Base-by-base conservation (phyloP, 2,888 invertebrate genomes). In the Melanostoma scalare region DNA sequence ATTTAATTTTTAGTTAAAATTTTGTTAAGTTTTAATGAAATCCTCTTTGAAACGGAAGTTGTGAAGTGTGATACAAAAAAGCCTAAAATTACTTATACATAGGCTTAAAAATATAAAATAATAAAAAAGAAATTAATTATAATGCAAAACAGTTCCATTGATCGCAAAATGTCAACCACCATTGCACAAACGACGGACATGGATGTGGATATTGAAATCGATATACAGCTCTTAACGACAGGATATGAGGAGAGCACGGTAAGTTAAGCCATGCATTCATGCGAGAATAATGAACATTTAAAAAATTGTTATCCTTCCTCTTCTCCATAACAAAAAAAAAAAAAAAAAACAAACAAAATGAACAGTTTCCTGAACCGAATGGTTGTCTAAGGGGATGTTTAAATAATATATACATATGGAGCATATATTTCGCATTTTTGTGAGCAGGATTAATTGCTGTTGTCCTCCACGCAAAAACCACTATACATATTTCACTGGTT, bases 211-310 rank as follows among this genome's bases (percentile, higher is more conserved):
- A 88, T 90, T 87, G 91, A 91, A 89, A 90, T 91, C 85, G 91
- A 91, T 88, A 91, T 91, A 86, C 90, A 91, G 86, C 88, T 91
- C 86, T 88, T 91, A 85, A 90, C 91, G 86, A 90, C 90, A 86
- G 91, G 89, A 87, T 91, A 90, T 78, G 91, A 90, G 74, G 91
- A 90, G 79, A 90, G 90, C 85, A 91, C 91, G 91, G 91, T 91
- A 87, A 90, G 91, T 91, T 68, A 52, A 52, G 50, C 53, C 50
- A 48, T 63, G 40, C 44, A 40, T 53, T 55, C 9, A 63, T 50
- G n/a, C n/a, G 10, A 35, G 8, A 6, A 20, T 36, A n/a, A 42
- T 6, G 9, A 42, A 42, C 9, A 42, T 42, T 42, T 8, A 9
- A 42, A 20, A 20, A 20, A 9, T 9, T 42, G 6, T 42, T 8